Conservation (phyloP, 2,888 invertebrate genomes). For the Chymomyza caudatula region DNA sequence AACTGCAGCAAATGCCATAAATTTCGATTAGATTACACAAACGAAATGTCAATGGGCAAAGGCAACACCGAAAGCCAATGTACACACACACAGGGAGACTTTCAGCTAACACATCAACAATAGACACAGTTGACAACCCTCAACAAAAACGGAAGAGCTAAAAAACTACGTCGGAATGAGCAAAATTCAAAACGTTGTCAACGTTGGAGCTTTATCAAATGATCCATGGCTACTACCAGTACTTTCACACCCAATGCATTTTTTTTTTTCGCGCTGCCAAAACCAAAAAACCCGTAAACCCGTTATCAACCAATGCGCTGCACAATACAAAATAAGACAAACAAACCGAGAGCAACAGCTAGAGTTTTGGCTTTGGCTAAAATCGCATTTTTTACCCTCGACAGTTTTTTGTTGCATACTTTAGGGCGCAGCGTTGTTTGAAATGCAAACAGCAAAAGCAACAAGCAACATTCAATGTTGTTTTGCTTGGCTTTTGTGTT, state of each 20-base stretch:
- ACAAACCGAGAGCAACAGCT: neutral
- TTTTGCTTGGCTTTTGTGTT: slow-evolving; percentile 18
- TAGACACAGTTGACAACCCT: neutral
- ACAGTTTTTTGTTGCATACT: slow-evolving; percentile 38
- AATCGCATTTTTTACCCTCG: neutral
- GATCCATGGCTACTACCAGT: slow-evolving; percentile 23
- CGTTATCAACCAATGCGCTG: slow-evolving; percentile 41
- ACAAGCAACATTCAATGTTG: neutral
- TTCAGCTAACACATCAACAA: neutral
- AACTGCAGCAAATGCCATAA: slow-evolving; percentile 61
- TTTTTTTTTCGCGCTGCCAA: slow-evolving; percentile 28
- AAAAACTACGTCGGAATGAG: neutral
- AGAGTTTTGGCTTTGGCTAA: neutral
- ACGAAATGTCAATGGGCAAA: slow-evolving; percentile 50
- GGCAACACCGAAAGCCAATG: neutral
- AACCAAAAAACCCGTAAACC: neutral
- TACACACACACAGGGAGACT: neutral
- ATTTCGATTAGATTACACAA: slow-evolving; percentile 73
- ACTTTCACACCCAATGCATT: neutral
- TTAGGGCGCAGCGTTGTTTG: slow-evolving; percentile 27
- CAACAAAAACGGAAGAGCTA: neutral
- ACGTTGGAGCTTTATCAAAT: slow-evolving; percentile 21
- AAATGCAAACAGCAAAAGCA: slow-evolving; percentile 20
- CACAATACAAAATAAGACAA: neutral
- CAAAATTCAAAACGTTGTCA: neutral